A percentile compares a stretch with the other conserved stretches of the same genome.
These are phyloP conservation scores for Alitta virens DNA, from an alignment of 2,888 invertebrate genomes.

Conservation along the genomic window DNA sequence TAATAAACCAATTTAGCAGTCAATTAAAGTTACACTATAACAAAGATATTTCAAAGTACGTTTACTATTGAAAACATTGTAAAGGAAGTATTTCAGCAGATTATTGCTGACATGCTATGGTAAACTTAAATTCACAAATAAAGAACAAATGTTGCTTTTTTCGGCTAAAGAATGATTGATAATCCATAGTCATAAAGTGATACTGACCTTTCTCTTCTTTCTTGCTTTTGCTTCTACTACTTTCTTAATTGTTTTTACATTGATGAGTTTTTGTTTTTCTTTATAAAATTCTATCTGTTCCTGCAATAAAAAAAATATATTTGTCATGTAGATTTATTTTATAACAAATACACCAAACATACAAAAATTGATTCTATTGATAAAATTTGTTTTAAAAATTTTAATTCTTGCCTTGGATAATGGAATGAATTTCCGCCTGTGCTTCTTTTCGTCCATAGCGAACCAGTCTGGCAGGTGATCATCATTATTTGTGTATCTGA, in stretches of 20 bases:
- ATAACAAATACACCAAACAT: no score
- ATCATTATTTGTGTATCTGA: constrained; percentile 82
- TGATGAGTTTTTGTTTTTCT: constrained; percentile 72
- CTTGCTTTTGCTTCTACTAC: constrained; percentile 96
- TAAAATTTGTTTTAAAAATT: neutral
- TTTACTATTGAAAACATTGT: no score
- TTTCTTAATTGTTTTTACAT: constrained; percentile 94
- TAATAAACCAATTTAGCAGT: no score
- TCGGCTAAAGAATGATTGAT: no score
- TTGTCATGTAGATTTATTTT: no score
- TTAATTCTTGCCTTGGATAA: constrained; percentile 73
- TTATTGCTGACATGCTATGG: no score
- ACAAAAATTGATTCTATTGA: neutral
- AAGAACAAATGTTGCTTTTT: no score
- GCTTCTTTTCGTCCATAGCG: constrained; percentile 84
- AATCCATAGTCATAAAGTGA: no score
- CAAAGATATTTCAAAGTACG: no score
- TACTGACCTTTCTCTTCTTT: constrained; percentile 87
- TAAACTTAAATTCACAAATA: no score
- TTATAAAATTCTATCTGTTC: constrained; percentile 80
- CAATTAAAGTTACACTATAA: no score
- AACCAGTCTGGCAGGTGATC: constrained; percentile 94
- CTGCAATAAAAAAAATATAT: constrained; percentile 59
- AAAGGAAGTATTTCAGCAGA: no score
- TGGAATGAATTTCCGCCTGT: constrained; percentile 79